Conservation (phyloP, 2,888 invertebrate genomes). For the Drosophila pullipes region DNA sequence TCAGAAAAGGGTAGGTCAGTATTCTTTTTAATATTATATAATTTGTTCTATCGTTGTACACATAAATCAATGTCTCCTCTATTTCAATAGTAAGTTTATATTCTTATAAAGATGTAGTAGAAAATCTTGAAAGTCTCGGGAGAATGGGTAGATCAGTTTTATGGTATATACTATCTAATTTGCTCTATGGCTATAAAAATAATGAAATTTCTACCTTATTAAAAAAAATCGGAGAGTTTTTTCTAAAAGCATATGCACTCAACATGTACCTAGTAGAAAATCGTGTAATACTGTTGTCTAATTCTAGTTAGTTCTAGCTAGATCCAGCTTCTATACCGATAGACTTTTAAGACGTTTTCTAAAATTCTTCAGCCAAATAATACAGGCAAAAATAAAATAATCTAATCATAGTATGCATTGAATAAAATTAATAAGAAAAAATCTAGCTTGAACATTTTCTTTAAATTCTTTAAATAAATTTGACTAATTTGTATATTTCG, state of each 20-base stretch:
- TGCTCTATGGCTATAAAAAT: neutral
- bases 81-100: neutral
- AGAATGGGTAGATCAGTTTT: neutral
- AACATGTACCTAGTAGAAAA: neutral
- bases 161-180: neutral
- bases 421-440: neutral
- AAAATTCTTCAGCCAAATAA: neutral
- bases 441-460: neutral
- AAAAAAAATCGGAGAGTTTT: neutral
- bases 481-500: neutral
- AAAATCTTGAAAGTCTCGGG: neutral
- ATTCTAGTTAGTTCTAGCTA: neutral
- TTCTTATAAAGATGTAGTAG: neutral
- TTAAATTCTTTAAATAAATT: neutral
- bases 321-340: neutral
- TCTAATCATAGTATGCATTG: neutral
- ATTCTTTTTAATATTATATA: neutral
- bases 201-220: neutral
- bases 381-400: neutral
- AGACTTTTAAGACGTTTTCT: rapidly evolving
- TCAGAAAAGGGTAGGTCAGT: conserved; percentile 39
- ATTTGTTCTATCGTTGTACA: neutral
- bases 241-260: neutral
- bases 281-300: neutral
- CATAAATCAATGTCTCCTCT: neutral